Evolutionary conservation across 2,113 vertebrate genomes (phyloP), one percentile per base, ranked within the genome.

Genomic region (Thalassarche chlororhynchos): DNA sequence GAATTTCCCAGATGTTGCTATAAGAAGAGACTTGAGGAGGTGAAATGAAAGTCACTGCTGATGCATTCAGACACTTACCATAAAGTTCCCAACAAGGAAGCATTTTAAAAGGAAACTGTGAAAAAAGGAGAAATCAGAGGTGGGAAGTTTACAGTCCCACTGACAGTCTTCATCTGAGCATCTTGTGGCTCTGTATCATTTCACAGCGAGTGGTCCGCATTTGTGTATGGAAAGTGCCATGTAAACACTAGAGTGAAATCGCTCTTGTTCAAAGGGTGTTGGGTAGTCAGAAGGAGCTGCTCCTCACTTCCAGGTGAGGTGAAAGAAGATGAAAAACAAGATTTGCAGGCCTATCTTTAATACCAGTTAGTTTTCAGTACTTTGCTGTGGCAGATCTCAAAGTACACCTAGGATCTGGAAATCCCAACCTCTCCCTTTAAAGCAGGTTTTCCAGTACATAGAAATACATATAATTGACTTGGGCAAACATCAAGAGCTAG

Each of bases 1-100:
- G 0, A 78, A 84, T 94, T 96, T 96, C 61, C 78, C 95, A 95
- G 92, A 94, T 94, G 87, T 81, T 96, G 65, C 91, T 91, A 15
- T 80, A 88, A 68, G 89, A 68, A 87, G 70, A 92, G 24, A 85
- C 17, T 79, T 0, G 0, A 89, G 57, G 61, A 96, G 28, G 68
- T 93, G 69, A 94, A 93, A 93, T 76, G 51, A 95, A 94, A 96
- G 84, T 70, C 80, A 82, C 32, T 74, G 80, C n/a, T 84, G 78
- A 76, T 81, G 57, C 68, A 82, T 91, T 94, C 74, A 87, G 38
- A 78, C 32, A 51, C 34, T 79, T 95, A 60, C 17, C 38, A 90
- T 71, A 68, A 77, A 70, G 51, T 34, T 91, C 34, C n/a, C 44
- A 89, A 76, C n/a, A 89, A 77, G 40, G 66, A 90, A 94, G 66